phyloP scores from a whole-genome alignment of 2,797 vertebrate genomes.

The Hypotaenidia philippensis region DNA sequence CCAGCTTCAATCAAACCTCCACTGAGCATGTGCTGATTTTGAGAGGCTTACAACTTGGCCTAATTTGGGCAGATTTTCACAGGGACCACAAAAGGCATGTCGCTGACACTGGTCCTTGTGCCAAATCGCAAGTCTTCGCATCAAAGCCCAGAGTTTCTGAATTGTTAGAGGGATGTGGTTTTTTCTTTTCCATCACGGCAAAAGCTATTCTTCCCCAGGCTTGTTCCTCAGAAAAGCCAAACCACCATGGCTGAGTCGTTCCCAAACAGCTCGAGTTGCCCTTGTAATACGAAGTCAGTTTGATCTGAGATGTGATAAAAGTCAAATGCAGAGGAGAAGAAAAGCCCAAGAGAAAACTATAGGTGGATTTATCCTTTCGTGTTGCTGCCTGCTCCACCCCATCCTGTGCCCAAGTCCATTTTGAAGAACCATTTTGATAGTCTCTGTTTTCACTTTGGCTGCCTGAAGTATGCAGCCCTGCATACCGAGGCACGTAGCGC shows the following conservation, averaged over 20 bases:
- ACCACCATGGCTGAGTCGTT: constrained; percentile 23
- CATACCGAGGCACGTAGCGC: constrained; percentile 39
- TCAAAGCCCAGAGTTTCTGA: constrained; percentile 20
- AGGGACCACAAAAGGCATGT: constrained; percentile 32
- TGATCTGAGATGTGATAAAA: constrained; percentile 40
- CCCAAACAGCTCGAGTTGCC: background rate
- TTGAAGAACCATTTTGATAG: background rate
- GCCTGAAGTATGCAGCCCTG: constrained; percentile 19
- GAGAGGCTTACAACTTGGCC: constrained; percentile 38
- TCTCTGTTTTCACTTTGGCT: constrained; percentile 15
- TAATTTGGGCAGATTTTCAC: constrained; percentile 66
- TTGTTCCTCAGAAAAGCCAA: constrained; percentile 26
- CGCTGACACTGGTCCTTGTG: constrained; percentile 14
- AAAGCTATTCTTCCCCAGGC: background rate
- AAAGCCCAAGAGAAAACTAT: constrained; percentile 3
- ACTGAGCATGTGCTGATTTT: constrained; percentile 33
- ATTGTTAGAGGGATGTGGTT: background rate
- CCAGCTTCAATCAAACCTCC: constrained; percentile 5
- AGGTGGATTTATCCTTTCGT: constrained; percentile 24
- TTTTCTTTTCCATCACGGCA: background rate
- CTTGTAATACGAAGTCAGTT: background rate
- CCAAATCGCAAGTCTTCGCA: constrained; percentile 40
- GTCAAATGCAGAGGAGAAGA: background rate
- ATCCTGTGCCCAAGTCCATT: constrained; percentile 28
- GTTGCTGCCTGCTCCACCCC: constrained; percentile 41